Evolutionary conservation across 2,797 vertebrate species (phyloP), one percentile per base, ranked within the genome.

Genomic region (Pelobates cultripes): DNA sequence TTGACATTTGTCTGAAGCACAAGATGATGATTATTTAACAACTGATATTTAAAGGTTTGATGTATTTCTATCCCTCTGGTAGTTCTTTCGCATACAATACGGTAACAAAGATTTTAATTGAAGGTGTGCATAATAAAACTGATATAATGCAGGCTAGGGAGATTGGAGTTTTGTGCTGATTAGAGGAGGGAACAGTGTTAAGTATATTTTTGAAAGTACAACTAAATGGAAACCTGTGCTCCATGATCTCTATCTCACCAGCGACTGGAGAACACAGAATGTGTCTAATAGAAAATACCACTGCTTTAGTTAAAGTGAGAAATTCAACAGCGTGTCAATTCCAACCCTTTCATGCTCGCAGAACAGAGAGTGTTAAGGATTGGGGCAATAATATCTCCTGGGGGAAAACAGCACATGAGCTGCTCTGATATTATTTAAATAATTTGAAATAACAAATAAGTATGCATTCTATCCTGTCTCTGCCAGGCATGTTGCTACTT

Each of bases 11-110:
- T 67, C 43, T 64, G 40, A 17, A 41, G 5, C 73, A 74, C 10
- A 68, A 61, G 13, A 15, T 28, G 9, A 67, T 41, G 40, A 4
- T 55, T 53, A 51, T 77, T 68, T 43, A 64, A 44, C 76, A 57
- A 78, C 10, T 63, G 41, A 70, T 71, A 51, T 64, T 76, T 64
- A 70, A 70, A 78, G 7, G 57, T 17, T 45, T 77, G 61, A 77
- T 55, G 57, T 75, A 75, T 44, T 76, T 76, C 43, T 64, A 66
- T 76, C 43, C 61, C 61, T 64, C 41, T n/a, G 60, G 61, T 40
- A 40, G 7, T 40, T 64, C 28, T 17, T 40, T 28, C 17, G 14
- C 61, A 76, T 9, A 76, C 12, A 73, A 66, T 12, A 47, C 43
- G 17, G 10, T 51, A 15, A 51, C 12, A 14, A 28, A 47, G 61